Conservation (phyloP, 1,140 invertebrate species). For the Brachionus paranguensis region DNA sequence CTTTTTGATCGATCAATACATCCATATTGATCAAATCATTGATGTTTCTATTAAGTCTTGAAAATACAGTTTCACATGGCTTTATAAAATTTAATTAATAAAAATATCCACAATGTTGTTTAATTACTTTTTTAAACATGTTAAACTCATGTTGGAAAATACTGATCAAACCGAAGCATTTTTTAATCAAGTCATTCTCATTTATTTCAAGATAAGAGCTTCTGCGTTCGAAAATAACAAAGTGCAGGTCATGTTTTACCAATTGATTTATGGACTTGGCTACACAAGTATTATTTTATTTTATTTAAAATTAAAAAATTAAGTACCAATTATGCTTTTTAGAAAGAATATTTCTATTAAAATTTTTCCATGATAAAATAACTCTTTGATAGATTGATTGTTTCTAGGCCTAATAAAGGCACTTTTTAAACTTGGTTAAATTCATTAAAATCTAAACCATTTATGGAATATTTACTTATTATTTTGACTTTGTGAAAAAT, state of each 20-base stretch:
- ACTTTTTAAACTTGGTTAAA: not conserved
- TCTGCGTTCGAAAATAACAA: not conserved
- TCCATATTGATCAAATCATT: not conserved
- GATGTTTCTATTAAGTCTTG: not conserved
- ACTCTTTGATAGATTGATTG: not conserved
- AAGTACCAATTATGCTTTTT: constrained; percentile 1
- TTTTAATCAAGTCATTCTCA: constrained; percentile 21
- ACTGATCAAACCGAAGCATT: not conserved
- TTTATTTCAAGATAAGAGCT: not conserved
- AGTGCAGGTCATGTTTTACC: not conserved
- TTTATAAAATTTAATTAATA: not conserved
- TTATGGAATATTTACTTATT: not conserved
- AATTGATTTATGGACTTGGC: not conserved
- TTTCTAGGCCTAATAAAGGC: not conserved
- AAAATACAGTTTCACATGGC: not conserved
- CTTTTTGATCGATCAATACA: not conserved
- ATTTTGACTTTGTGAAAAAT: not conserved
- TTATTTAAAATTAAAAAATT: not conserved
- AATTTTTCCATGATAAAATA: not conserved
- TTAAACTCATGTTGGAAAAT: constrained; percentile 31
- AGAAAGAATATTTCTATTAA: constrained; percentile 3
- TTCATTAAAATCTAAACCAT: not conserved
- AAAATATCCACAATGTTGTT: not conserved
- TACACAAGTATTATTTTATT: not conserved
- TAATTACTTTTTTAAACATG: not conserved